These are phyloP conservation scores for Thalassarche chlororhynchos DNA, from an alignment of 2,113 vertebrate genomes.

Conservation along the genomic window DNA sequence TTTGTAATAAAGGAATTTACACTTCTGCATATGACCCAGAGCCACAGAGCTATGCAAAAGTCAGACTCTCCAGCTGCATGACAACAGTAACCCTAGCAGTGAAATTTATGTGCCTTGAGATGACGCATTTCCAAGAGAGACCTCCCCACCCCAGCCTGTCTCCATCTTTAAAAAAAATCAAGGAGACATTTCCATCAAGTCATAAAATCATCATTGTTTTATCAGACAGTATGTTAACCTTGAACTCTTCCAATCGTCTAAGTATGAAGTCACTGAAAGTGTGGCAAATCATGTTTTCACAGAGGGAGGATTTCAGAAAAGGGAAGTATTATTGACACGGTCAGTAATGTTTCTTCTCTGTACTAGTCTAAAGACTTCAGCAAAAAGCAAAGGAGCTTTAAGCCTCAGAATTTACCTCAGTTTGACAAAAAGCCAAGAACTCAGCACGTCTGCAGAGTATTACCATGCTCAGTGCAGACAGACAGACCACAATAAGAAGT, in stretches of 20 bases:
- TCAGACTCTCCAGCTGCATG: not conserved
- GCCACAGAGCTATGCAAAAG: not conserved
- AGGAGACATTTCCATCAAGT: not conserved
- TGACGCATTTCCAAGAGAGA: not conserved
- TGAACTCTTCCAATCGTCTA: not conserved
- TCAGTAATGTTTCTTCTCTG: not conserved
- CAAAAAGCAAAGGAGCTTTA: not conserved
- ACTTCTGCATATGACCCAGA: not conserved
- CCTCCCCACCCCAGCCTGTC: not conserved
- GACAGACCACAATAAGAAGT: not conserved
- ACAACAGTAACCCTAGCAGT: not conserved
- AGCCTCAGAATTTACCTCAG: not conserved
- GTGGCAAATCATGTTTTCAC: not conserved
- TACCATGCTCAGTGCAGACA: not conserved
- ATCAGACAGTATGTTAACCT: slow-evolving; percentile 32
- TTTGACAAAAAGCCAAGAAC: not conserved
- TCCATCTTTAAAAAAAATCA: not conserved
- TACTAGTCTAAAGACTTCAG: not conserved
- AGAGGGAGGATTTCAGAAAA: not conserved
- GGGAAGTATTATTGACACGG: not conserved
- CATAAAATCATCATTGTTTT: not conserved
- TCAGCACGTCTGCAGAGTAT: not conserved
- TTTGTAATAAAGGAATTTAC: not conserved
- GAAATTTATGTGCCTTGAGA: not conserved
- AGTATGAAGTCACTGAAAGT: slow-evolving; percentile 23